These are phyloP conservation scores for Prunella strophiata DNA, from an alignment of 2,797 vertebrate species.

Conservation along the genomic window DNA sequence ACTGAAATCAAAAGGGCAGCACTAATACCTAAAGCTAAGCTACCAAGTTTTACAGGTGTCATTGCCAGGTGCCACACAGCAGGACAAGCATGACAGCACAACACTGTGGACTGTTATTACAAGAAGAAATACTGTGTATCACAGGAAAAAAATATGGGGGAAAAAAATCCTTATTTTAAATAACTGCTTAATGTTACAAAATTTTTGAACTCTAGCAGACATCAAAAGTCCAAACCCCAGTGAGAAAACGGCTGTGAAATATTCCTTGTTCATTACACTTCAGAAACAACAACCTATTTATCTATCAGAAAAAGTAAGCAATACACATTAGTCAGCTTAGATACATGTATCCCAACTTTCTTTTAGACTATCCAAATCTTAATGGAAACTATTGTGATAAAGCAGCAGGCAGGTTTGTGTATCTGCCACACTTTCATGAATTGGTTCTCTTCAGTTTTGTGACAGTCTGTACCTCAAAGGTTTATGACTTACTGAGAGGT, in stretches of 20 bases:
- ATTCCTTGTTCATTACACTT: not conserved
- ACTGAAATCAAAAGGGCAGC: not conserved
- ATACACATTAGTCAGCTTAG: not conserved
- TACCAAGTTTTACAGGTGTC: not conserved
- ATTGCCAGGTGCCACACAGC: accelerated
- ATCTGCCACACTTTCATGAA: not conserved
- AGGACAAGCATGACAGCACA: not conserved
- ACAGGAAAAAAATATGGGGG: not conserved
- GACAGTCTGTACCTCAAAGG: not conserved
- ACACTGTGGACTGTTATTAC: not conserved
- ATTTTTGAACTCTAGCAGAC: not conserved
- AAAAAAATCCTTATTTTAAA: not conserved
- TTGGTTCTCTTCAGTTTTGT: not conserved
- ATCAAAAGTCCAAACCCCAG: not conserved
- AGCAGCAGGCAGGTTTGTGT: not conserved
- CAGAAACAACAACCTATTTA: not conserved
- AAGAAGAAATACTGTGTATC: not conserved
- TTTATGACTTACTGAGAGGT: not conserved
- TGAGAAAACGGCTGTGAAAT: not conserved
- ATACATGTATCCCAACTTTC: not conserved
- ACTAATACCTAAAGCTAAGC: not conserved
- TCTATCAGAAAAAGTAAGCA: not conserved
- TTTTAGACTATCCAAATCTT: not conserved
- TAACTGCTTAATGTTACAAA: not conserved
- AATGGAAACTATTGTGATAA: not conserved